Conservation (phyloP, 2,888 invertebrate species). For the Hipparchia semele region DNA sequence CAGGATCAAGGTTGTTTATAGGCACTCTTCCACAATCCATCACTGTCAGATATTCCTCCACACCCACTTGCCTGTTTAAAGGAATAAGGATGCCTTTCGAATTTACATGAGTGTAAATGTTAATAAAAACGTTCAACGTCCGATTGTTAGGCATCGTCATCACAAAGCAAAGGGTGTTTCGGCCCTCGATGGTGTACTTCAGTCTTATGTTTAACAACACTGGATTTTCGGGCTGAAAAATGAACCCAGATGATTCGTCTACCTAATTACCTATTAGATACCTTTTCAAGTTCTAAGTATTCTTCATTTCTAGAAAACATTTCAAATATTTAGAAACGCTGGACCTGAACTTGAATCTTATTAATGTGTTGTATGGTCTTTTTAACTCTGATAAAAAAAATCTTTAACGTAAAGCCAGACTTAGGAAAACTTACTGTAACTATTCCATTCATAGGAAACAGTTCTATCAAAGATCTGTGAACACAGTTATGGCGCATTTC, state of each 20-base stretch:
- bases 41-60: constrained; percentile 58
- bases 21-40: constrained; percentile 74
- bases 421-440: constrained; percentile 56
- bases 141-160: constrained; percentile 71
- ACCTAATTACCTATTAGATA: not conserved
- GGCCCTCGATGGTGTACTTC: constrained; percentile 59
- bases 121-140: constrained; percentile 56
- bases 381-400: too few relatives aligned
- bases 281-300: not conserved
- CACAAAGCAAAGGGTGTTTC: constrained; percentile 64
- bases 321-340: too few relatives aligned
- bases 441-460: constrained; percentile 57
- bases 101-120: constrained; percentile 58
- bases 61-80: constrained; percentile 55
- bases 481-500: constrained; percentile 69
- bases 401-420: not conserved
- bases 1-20: constrained; percentile 76
- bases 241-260: not conserved
- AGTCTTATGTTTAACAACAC: constrained; percentile 59
- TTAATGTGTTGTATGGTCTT: too few relatives aligned
- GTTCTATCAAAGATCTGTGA: constrained; percentile 64
- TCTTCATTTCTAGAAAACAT: too few relatives aligned
- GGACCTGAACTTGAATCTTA: too few relatives aligned
- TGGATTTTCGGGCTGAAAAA: constrained; percentile 62
- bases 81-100: constrained; percentile 63